phyloP scores from a whole-genome alignment of 2,113 vertebrate species.

The Cyanoramphus novaezelandiae region DNA sequence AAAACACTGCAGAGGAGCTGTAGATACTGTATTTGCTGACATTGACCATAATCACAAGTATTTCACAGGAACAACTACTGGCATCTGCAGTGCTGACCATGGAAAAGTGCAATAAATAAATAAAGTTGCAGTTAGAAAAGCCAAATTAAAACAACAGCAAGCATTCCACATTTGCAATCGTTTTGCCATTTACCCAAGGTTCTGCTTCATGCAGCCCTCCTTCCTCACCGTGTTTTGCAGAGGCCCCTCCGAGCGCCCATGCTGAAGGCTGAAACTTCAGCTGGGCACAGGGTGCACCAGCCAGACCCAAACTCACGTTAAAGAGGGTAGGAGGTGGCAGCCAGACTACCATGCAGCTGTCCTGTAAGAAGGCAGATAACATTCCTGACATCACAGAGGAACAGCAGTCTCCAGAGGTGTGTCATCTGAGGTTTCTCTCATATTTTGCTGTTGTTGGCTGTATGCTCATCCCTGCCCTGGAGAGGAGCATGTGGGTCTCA shows the following conservation, averaged over 20 bases:
- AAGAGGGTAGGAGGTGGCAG: rapidly evolving
- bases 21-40: not conserved
- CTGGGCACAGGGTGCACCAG: not conserved
- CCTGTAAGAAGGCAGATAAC: not conserved
- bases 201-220: not conserved
- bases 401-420: rapidly evolving
- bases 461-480: not conserved
- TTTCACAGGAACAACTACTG: not conserved
- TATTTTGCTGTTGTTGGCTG: not conserved
- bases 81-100: not conserved
- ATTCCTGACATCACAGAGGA: rapidly evolving
- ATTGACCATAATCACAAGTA: not conserved
- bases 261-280: not conserved
- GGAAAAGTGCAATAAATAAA: not conserved
- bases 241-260: not conserved
- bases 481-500: rapidly evolving
- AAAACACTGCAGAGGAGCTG: not conserved
- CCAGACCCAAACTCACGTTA: not conserved
- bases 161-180: not conserved
- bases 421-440: not conserved
- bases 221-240: not conserved
- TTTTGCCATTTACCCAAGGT: not conserved
- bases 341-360: rapidly evolving
- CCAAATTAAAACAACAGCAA: not conserved
- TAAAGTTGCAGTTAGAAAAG: not conserved